Percentiles rank a stretch among this genome's conserved stretches.
Evolutionary conservation across 2,888 invertebrate species (phyloP).

Genomic region (Xestoiulus laeticollis): DNA sequence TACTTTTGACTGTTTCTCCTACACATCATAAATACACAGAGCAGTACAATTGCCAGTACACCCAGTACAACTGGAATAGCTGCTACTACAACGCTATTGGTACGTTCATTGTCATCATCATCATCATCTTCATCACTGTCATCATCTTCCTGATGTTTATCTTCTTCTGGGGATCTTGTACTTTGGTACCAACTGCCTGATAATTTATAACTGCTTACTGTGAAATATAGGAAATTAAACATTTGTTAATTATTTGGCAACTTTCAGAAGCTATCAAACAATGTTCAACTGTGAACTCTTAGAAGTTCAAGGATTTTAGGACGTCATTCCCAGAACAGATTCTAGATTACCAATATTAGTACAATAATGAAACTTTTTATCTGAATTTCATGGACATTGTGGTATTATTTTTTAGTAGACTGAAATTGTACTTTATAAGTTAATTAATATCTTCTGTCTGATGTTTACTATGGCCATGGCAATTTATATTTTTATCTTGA

Average conservation of each 20-base stretch:
- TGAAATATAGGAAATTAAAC: not conserved
- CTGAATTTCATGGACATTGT: no score
- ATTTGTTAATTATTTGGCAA: not conserved
- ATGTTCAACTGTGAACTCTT: no score
- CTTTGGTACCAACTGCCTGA: conserved; percentile 27
- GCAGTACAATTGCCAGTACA: conserved; percentile 44
- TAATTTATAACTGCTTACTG: not conserved
- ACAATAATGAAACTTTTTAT: not conserved
- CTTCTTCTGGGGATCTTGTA: conserved; percentile 1
- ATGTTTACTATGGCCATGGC: no score
- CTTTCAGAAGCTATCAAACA: no score
- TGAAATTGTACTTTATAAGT: no score
- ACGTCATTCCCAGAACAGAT: not conserved
- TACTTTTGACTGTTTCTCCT: conserved; percentile 33
- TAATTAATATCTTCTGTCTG: no score
- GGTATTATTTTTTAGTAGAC: no score
- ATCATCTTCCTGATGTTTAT: conserved; percentile 25
- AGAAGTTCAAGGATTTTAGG: no score
- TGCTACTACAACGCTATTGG: conserved; percentile 15
- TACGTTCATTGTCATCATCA: conserved; percentile 38
- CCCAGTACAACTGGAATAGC: conserved; percentile 48
- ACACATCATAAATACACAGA: conserved; percentile 50
- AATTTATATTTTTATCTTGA: no score
- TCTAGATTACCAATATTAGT: not conserved
- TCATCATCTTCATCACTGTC: conserved; percentile 47